A percentile compares a stretch with the other conserved stretches of the same genome.
These are phyloP conservation scores for Chaitophorus viminalis DNA, from an alignment of 2,888 invertebrate genomes.

Conservation along the genomic window DNA sequence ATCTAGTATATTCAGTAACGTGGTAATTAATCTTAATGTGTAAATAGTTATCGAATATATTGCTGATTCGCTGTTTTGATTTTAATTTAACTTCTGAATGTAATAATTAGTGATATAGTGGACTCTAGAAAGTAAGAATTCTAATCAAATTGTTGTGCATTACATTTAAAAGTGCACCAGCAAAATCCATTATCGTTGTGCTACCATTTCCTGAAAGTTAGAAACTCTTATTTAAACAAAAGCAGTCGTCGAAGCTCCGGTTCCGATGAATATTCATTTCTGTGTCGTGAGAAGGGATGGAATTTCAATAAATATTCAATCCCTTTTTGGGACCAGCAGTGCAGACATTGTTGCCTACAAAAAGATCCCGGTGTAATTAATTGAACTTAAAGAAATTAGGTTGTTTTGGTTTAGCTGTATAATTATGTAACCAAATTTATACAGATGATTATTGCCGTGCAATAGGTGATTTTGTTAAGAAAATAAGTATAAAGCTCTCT, in stretches of 20 bases:
- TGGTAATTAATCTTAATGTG: background rate
- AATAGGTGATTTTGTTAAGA: background rate
- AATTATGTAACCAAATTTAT: constrained; percentile 30
- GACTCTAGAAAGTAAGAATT: background rate
- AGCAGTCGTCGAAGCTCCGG: background rate
- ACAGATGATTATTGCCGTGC: background rate
- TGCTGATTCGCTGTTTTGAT: constrained; percentile 1
- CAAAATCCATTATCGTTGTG: constrained; percentile 36
- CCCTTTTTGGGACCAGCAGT: background rate
- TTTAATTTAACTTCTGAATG: background rate
- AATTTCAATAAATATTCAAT: constrained; percentile 47
- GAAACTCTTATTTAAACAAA: constrained; percentile 29
- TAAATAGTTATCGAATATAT: constrained; percentile 22
- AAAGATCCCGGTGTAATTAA: constrained; percentile 32
- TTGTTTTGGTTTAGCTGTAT: background rate
- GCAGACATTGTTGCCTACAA: background rate
- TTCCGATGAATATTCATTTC: constrained; percentile 33
- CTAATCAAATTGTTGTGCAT: background rate
- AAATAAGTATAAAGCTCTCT: background rate
- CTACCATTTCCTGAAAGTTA: constrained; percentile 3
- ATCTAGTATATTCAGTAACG: background rate
- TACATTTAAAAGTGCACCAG: background rate
- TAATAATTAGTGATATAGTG: background rate
- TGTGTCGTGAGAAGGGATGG: background rate
- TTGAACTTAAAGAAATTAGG: constrained; percentile 15